A percentile compares a stretch with the other conserved stretches of the same genome.
phyloP scores from a whole-genome alignment of 2,797 vertebrate species.

The Scyliorhinus canicula region DNA sequence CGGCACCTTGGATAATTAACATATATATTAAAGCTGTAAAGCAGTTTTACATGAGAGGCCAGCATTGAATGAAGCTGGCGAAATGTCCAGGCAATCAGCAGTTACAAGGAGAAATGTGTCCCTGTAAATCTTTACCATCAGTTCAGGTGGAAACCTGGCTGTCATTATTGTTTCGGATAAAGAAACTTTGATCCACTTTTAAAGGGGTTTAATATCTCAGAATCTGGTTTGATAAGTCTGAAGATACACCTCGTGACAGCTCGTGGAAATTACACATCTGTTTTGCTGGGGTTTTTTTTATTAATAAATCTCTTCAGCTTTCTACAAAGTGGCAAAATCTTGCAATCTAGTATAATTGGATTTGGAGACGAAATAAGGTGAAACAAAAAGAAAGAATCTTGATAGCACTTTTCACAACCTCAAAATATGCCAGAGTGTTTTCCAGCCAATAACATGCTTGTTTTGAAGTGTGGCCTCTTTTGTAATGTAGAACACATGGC shows the following conservation, averaged over 20 bases:
- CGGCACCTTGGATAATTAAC: constrained; percentile 37
- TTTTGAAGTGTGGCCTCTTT: not conserved
- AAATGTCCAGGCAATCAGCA: not conserved
- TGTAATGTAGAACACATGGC: not conserved
- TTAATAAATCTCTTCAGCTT: not conserved
- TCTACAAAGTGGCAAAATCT: not conserved
- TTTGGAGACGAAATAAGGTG: not conserved
- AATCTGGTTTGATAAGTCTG: not conserved
- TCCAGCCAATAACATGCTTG: not conserved
- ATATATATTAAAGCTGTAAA: constrained; percentile 39
- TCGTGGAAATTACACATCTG: not conserved
- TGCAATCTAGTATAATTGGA: not conserved
- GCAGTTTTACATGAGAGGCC: not conserved
- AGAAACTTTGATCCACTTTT: not conserved
- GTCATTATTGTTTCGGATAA: not conserved
- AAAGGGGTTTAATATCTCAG: not conserved
- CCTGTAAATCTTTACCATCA: not conserved
- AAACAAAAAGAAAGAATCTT: not conserved
- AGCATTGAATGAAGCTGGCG: not conserved
- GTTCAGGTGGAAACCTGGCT: not conserved
- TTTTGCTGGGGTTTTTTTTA: not conserved
- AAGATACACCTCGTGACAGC: not conserved
- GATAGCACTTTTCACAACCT: not conserved
- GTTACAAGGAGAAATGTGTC: not conserved
- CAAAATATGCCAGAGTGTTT: not conserved